Conservation (phyloP, 2,797 vertebrate genomes). For the Enteromius fasciolatus region DNA sequence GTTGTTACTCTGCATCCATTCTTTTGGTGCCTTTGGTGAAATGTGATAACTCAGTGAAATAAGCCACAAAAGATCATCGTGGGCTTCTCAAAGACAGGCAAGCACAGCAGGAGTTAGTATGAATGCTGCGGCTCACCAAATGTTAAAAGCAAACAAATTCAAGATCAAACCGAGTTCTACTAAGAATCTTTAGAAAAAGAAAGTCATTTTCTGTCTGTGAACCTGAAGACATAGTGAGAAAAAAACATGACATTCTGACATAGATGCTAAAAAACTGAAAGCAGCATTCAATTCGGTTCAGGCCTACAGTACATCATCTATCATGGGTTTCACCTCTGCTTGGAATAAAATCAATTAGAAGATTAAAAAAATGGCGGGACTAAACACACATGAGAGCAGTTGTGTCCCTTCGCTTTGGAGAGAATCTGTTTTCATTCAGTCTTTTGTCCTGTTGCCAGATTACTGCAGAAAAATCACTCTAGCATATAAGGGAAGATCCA, state of each 20-base stretch:
- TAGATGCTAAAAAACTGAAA: neutral
- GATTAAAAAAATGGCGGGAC: neutral
- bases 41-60: neutral
- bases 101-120: neutral
- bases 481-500: slow-evolving; percentile 35
- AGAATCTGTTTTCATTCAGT: slow-evolving; percentile 27
- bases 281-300: neutral
- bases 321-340: slow-evolving; percentile 3
- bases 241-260: slow-evolving; percentile 4
- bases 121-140: slow-evolving; percentile 1
- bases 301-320: neutral
- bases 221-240: slow-evolving; percentile 1
- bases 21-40: neutral
- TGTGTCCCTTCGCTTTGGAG: slow-evolving; percentile 20
- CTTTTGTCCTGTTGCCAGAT: slow-evolving; percentile 43
- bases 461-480: slow-evolving; percentile 30
- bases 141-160: slow-evolving; percentile 4
- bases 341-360: slow-evolving; percentile 21
- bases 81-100: neutral
- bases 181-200: neutral
- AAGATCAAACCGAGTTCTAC: neutral
- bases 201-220: neutral
- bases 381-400: neutral
- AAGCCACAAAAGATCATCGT: neutral
- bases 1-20: neutral